Base-by-base conservation (phyloP, 2,888 invertebrate species). In the Hemaris fuciformis region DNA sequence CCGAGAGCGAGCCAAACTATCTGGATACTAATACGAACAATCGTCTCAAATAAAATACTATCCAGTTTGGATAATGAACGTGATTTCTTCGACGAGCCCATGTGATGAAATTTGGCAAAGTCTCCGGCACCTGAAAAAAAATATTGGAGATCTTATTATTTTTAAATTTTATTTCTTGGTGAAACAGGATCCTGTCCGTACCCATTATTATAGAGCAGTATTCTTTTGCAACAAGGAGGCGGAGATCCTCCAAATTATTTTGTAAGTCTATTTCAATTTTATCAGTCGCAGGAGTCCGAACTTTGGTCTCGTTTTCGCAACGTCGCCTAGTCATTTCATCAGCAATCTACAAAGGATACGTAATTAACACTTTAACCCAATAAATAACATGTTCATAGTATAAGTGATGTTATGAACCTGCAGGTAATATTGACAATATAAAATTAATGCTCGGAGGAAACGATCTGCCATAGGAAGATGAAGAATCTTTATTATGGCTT, bases 351-450 rank as follows among this genome's bases (percentile, higher is more conserved):
- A 88, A 53, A 45, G 53, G 43, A 53, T 8, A 15, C 38, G 27
- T n/a, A 31, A 27, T 25, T 1, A 31, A 58, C 18, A 41, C 31
- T 43, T 48, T 38, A 64, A 42, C 15, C 22, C 43, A 38, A 10
- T 2, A 27, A 31, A 27, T 18, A 15, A 46, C 3, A 31, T 18
- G 31, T 1, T 27, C 10, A 27, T 7, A 8, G 10, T 18, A 53
- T 53, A 8, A 53, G 18, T n/a, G 31, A 18, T 34, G 7, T 18
- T 6, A 13, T 13, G 68, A 80, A 93, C 94, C 81, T 93, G 93
- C 53, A 93, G 76, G 77, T 88, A 94, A 74, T 91, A 93, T 76
- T 94, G 94, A 69, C 93, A 93, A 75, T 94, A 95, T n/a, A 94
- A 74, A 60, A 94, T 92, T 48, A 94, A 74, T 18, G 93, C 89